A percentile compares a stretch with the other conserved stretches of the same genome.
These are phyloP conservation scores for Lepilemur ruficaudatus DNA, from an alignment of 2,797 vertebrate species.

Conservation along the genomic window DNA sequence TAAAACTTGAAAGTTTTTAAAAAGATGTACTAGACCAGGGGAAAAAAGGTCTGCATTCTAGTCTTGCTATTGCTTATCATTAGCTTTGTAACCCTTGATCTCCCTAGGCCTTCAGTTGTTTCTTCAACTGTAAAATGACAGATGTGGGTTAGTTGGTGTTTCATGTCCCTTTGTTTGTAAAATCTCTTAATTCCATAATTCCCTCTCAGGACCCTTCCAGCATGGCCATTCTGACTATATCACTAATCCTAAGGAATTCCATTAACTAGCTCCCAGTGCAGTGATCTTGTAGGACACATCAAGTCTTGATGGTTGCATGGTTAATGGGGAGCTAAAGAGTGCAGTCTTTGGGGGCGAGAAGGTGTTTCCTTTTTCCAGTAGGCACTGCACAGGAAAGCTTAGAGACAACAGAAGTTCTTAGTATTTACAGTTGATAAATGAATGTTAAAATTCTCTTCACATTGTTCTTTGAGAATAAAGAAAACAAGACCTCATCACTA, in stretches of 20 bases:
- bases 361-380: neutral
- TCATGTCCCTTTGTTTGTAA: neutral
- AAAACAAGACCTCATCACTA: neutral
- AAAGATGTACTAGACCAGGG: neutral
- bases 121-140: neutral
- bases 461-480: neutral
- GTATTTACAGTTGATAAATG: neutral
- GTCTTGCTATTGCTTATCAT: neutral
- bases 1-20: neutral
- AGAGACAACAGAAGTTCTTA: neutral
- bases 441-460: neutral
- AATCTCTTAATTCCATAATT: conserved; percentile 12
- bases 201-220: neutral
- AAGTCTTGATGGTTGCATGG: neutral
- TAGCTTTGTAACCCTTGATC: neutral
- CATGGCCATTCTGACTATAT: neutral
- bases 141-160: neutral
- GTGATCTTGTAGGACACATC: neutral
- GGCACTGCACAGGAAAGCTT: neutral
- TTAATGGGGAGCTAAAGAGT: neutral
- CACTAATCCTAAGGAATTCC: neutral
- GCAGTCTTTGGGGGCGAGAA: neutral
- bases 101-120: neutral
- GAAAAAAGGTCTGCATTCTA: neutral
- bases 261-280: neutral